A percentile compares a stretch with the other conserved stretches of the same genome.
These are phyloP conservation scores for Chaenogobius annularis DNA, from an alignment of 2,113 vertebrate species.

Conservation along the genomic window DNA sequence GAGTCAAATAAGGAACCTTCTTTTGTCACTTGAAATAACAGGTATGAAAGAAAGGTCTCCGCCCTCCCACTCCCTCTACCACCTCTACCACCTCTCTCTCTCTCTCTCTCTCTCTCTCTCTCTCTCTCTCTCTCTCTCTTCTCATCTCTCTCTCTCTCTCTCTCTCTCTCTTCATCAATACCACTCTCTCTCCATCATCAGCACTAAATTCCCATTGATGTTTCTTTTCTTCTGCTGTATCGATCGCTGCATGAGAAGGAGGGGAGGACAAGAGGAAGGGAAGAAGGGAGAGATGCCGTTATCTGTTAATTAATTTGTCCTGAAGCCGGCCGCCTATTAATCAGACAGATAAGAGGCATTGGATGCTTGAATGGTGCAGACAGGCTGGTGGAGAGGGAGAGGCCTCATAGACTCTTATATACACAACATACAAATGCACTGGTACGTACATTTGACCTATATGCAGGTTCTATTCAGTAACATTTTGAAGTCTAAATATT, in stretches of 20 bases:
- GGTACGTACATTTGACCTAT: neutral
- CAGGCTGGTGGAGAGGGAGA: conserved; percentile 77
- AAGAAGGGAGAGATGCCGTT: conserved; percentile 86
- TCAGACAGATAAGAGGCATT: conserved; percentile 99
- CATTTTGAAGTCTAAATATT: neutral
- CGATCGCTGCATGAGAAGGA: conserved; percentile 99
- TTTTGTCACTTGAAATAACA: conserved; percentile 70
- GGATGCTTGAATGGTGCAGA: conserved; percentile 96
- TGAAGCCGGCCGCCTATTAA: conserved; percentile 99
- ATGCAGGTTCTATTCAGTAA: neutral
- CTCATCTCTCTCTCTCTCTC: conserved; percentile 21
- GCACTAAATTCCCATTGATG: conserved; percentile 99
- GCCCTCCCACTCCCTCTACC: conserved; percentile 38
- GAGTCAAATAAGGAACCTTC: conserved; percentile 66
- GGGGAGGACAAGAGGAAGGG: conserved; percentile 84
- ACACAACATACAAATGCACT: conserved; percentile 47
- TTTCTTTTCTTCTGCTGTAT: conserved; percentile 99
- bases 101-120: conserved; percentile 67
- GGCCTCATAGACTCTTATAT: conserved; percentile 71
- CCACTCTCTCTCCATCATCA: conserved; percentile 94
- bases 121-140: conserved; percentile 45
- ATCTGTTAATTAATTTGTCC: conserved; percentile 99
- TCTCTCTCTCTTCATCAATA: conserved; percentile 70
- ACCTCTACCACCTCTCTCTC: conserved; percentile 47
- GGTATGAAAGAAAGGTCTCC: conserved; percentile 75